Evolutionary conservation across 2,888 invertebrate species (phyloP), one percentile per base, ranked within the genome.

Genomic region (Limnephilus auricula): DNA sequence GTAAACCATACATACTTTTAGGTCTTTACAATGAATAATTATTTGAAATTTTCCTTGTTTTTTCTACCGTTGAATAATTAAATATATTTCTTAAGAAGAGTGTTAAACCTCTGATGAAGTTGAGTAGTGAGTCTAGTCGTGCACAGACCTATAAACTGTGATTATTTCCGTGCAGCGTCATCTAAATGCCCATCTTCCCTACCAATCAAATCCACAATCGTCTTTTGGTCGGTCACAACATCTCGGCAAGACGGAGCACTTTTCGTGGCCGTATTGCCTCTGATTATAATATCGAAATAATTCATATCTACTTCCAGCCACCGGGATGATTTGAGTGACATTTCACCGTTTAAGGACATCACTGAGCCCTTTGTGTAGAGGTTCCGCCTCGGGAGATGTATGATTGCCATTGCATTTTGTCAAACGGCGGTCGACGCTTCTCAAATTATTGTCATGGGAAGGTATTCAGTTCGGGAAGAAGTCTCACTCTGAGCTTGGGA

Each of bases 271-370:
- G 82, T 18, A 82, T 82, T 32, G 82, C 82, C 25, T 65, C 65
- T 65, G 65, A 65, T 65, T 25, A 25, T 25, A 65, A 65, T 65
- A 82, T 32, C 25, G 82, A 37, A 34, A 82, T 82, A 82, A 82
- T 82, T 82, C 82, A 82, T 82, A 82, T 82, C 25, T 34, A 34
- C 34, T 82, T 18, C 82, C 82, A 37, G 82, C 82, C 32, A n/a
- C 9, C 37, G 34, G 25, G 34, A 82, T 82, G 82, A 82, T 82
- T 82, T 82, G 82, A 82, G 82, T 82, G 82, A 34, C 82, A 82
- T 82, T 82, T 82, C 82, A 82, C 82, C 82, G 82, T 82, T 82
- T 82, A 82, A 82, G 82, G 82, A 82, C 82, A 82, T 9, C 82
- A 12, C 25, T 34, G 82, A 34, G 3, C 2, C 82, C 82, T 82